Evolutionary conservation across 2,113 vertebrate genomes (phyloP).

Genomic region (Cnemophilus loriae): DNA sequence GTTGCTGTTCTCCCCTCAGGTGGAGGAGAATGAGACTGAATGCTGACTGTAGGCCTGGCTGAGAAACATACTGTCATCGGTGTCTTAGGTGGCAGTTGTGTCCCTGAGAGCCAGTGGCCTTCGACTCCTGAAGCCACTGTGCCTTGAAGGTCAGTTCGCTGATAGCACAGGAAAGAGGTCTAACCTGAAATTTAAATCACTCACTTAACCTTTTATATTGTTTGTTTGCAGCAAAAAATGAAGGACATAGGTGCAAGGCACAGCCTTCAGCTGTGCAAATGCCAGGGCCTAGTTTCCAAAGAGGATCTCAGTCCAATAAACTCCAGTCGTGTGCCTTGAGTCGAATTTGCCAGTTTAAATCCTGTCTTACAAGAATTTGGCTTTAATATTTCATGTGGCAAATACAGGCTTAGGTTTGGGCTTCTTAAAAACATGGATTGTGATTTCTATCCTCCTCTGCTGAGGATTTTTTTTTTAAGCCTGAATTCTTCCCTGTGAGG

Average conservation of each 20-base stretch:
- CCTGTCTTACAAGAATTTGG: not conserved
- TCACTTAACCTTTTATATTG: constrained; percentile 47
- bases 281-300: constrained; percentile 20
- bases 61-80: constrained; percentile 91
- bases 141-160: constrained; percentile 79
- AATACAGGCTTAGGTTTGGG: not conserved
- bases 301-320: not conserved
- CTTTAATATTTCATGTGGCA: not conserved
- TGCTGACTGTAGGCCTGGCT: constrained; percentile 88
- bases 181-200: constrained; percentile 43
- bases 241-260: constrained; percentile 26
- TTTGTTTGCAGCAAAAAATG: constrained; percentile 47
- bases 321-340: not conserved
- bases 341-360: constrained; percentile 7
- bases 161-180: constrained; percentile 71
- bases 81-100: constrained; percentile 79
- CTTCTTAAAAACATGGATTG: not conserved
- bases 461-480: not conserved
- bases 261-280: constrained; percentile 34
- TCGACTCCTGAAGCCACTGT: constrained; percentile 81
- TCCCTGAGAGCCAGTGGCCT: constrained; percentile 78
- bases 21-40: constrained; percentile 80
- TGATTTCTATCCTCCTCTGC: not conserved
- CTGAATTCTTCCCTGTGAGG: not conserved
- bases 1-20: constrained; percentile 86